phyloP scores from a whole-genome alignment of 2,888 invertebrate genomes.

The Mythimna lalbum region DNA sequence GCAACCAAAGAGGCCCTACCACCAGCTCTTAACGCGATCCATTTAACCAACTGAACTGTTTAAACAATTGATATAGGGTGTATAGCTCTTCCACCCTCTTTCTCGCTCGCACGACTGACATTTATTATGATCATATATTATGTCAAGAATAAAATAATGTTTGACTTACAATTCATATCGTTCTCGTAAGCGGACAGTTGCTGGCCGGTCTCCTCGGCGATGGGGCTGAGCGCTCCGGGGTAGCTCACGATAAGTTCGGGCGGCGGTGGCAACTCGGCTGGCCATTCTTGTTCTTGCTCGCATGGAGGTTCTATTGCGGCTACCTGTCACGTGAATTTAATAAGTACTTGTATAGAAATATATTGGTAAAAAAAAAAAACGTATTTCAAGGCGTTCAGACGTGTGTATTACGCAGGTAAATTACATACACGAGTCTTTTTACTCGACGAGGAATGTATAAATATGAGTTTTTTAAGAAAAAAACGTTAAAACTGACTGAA shows the following conservation, averaged over 20 bases:
- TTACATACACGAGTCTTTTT: neutral
- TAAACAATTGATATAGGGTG: too few species aligned
- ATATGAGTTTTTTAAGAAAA: neutral
- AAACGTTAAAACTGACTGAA: too few species aligned
- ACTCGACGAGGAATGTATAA: neutral
- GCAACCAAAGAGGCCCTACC: too few species aligned
- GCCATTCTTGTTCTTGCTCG: conserved; percentile 68
- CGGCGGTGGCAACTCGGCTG: conserved; percentile 74
- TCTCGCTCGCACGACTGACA: too few species aligned
- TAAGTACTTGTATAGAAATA: too few species aligned
- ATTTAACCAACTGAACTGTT: too few species aligned
- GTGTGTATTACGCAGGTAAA: neutral
- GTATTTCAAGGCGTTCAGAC: too few species aligned
- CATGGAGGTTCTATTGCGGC: conserved; percentile 74
- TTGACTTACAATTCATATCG: conserved; percentile 79
- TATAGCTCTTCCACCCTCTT: too few species aligned
- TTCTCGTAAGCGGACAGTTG: conserved; percentile 86
- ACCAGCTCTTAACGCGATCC: too few species aligned
- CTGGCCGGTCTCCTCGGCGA: conserved; percentile 84
- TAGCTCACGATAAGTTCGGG: conserved; percentile 84
- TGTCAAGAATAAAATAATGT: too few species aligned
- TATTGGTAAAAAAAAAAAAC: neutral
- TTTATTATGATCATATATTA: too few species aligned
- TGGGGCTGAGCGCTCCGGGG: conserved; percentile 85
- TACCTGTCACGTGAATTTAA: conserved; percentile 70